Conservation (phyloP, 2,888 invertebrate species). For the Andrena haemorrhoa region DNA sequence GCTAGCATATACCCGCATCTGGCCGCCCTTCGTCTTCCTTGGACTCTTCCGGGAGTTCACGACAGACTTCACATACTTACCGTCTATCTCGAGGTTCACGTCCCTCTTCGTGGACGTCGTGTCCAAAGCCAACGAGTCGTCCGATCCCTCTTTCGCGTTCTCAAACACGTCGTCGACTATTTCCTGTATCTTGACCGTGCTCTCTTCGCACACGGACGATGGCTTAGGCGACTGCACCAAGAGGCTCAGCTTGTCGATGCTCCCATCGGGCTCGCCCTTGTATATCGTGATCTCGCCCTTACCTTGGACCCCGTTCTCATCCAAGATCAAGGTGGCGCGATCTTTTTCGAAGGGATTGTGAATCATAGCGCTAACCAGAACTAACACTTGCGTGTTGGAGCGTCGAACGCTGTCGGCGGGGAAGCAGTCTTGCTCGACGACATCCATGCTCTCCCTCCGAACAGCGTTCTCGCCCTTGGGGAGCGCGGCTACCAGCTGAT, state of each 20-base stretch:
- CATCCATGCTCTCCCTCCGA: constrained; percentile 11
- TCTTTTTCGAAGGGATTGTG: constrained; percentile 56
- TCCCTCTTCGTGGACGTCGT: constrained; percentile 52
- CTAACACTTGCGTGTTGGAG: constrained; percentile 50
- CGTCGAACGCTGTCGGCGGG: constrained; percentile 32
- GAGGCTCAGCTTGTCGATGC: constrained; percentile 52
- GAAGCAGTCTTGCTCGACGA: constrained; percentile 26
- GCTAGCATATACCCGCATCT: constrained; percentile 35
- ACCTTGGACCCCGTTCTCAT: constrained; percentile 45
- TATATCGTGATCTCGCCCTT: constrained; percentile 56
- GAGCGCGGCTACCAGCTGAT: not conserved
- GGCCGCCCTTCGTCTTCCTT: constrained; percentile 70
- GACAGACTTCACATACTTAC: constrained; percentile 81
- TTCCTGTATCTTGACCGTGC: constrained; percentile 51
- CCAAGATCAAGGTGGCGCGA: constrained; percentile 39
- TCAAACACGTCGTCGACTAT: constrained; percentile 34
- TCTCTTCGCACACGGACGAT: constrained; percentile 48
- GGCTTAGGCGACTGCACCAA: constrained; percentile 54
- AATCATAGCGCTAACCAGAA: constrained; percentile 58
- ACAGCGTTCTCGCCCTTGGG: constrained; percentile 7
- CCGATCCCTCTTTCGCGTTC: constrained; percentile 31
- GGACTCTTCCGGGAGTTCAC: constrained; percentile 81
- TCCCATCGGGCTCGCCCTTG: constrained; percentile 49
- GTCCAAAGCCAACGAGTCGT: constrained; percentile 21
- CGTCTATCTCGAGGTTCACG: constrained; percentile 78